Percentiles rank a stretch among this genome's conserved stretches.
phyloP scores from a whole-genome alignment of 2,113 vertebrate genomes.

The Microcebus ravelobensis region DNA sequence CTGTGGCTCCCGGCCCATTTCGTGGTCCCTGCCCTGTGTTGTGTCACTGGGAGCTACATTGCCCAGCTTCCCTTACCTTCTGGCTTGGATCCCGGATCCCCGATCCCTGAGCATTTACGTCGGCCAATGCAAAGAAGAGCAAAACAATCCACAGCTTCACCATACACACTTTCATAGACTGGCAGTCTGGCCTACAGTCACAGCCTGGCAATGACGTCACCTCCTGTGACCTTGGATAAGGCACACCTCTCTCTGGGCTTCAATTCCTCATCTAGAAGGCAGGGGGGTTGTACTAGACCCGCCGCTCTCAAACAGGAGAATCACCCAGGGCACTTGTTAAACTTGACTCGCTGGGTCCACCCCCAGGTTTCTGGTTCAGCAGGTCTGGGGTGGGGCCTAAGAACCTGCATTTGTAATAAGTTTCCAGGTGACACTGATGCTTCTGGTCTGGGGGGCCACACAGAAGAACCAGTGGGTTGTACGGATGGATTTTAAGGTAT shows the following conservation, averaged over 20 bases:
- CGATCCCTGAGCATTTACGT: neutral
- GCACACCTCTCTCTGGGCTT: neutral
- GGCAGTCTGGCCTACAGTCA: neutral
- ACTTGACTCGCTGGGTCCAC: accelerated
- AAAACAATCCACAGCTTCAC: neutral
- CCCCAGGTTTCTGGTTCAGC: neutral
- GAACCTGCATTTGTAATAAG: neutral
- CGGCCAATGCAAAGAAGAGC: neutral
- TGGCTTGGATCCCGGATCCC: neutral
- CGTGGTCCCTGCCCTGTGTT: neutral
- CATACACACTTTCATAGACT: neutral
- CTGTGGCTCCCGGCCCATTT: neutral
- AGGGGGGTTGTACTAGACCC: neutral
- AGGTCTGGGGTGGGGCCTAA: neutral
- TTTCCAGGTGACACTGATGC: neutral
- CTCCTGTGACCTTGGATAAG: neutral
- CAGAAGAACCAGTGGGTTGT: neutral
- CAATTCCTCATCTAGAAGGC: neutral
- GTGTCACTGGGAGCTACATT: neutral
- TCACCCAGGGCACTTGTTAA: neutral
- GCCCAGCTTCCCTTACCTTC: neutral
- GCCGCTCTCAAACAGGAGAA: neutral
- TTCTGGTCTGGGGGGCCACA: neutral
- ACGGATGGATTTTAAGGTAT: neutral
- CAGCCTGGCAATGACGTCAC: neutral